Percentiles rank a stretch among this genome's conserved stretches.
Evolutionary conservation across 1,140 invertebrate species (phyloP).

Genomic region (Drosophila ohnishii): DNA sequence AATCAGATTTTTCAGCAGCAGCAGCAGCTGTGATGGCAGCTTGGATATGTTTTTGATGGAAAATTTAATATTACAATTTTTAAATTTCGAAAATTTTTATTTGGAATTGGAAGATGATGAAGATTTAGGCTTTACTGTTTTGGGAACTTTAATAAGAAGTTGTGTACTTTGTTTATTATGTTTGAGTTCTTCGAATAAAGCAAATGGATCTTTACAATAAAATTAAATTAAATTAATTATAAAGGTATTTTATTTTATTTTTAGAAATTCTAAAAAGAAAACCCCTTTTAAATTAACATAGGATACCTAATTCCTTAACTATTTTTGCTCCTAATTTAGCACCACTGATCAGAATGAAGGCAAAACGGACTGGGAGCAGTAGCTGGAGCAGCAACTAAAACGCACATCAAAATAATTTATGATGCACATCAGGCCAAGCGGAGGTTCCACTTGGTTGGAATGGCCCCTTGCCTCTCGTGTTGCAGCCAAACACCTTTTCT

Average conservation of each 20-base stretch:
- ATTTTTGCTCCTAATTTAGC: not conserved
- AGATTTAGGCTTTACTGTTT: too few species aligned
- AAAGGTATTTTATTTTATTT: too few species aligned
- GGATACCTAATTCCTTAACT: not conserved
- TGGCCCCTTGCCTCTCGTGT: constrained; percentile 28
- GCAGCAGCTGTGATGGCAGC: constrained; percentile 17
- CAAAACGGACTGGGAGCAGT: constrained; percentile 5
- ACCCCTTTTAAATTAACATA: too few species aligned
- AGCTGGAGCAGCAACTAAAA: constrained; percentile 48
- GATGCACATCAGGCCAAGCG: constrained; percentile 66
- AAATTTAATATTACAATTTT: not conserved
- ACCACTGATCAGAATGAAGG: constrained; percentile 6
- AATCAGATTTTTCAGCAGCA: constrained; percentile 70
- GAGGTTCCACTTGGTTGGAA: constrained; percentile 34
- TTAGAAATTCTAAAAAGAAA: too few species aligned
- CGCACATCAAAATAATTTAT: constrained; percentile 80
- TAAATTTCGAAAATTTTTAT: not conserved
- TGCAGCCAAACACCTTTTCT: constrained; percentile 44
- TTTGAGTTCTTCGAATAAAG: too few species aligned
- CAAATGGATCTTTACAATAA: too few species aligned
- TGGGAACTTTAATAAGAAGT: too few species aligned
- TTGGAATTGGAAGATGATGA: too few species aligned
- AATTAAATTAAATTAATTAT: too few species aligned
- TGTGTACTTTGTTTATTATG: too few species aligned
- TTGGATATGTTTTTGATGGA: constrained; percentile 3